A percentile compares a stretch with the other conserved stretches of the same genome.
Evolutionary conservation across 2,888 invertebrate genomes (phyloP).

Genomic region (Hanleya hanleyi): DNA sequence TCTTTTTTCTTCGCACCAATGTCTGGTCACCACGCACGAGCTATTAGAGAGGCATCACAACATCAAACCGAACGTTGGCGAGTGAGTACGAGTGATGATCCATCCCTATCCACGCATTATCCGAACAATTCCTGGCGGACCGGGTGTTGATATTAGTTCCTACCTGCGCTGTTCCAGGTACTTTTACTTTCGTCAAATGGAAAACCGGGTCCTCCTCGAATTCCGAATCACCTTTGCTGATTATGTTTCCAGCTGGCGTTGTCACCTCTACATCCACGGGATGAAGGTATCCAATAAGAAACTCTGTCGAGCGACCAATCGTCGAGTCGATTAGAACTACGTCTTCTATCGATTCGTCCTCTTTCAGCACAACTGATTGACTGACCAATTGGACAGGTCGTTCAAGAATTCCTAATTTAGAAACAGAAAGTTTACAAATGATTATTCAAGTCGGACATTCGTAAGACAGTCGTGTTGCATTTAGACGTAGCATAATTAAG

Average conservation of each 20-base stretch:
- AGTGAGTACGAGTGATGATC: too few relatives aligned
- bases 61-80: too few relatives aligned
- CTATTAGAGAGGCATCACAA: too few relatives aligned
- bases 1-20: too few relatives aligned
- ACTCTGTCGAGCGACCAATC: conserved; percentile 67
- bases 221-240: neutral
- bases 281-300: conserved; percentile 25
- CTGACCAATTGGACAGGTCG: conserved; percentile 19
- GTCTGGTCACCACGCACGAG: too few relatives aligned
- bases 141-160: too few relatives aligned
- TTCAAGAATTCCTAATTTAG: conserved; percentile 22
- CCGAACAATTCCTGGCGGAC: too few relatives aligned
- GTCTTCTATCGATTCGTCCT: conserved; percentile 58
- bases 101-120: too few relatives aligned
- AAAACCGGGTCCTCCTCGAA: neutral
- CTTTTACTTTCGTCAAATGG: conserved; percentile 4
- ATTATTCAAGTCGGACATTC: too few relatives aligned
- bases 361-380: neutral
- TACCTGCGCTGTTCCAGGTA: conserved; percentile 17
- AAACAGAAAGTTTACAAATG: too few relatives aligned
- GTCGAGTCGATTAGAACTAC: conserved; percentile 77
- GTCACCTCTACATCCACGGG: conserved; percentile 6
- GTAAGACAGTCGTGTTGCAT: too few relatives aligned
- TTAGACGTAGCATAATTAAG: too few relatives aligned
- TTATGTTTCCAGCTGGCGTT: conserved; percentile 21